These are phyloP conservation scores for Odontamblyopus lacepedii DNA, from an alignment of 2,797 vertebrate genomes.

Conservation along the genomic window DNA sequence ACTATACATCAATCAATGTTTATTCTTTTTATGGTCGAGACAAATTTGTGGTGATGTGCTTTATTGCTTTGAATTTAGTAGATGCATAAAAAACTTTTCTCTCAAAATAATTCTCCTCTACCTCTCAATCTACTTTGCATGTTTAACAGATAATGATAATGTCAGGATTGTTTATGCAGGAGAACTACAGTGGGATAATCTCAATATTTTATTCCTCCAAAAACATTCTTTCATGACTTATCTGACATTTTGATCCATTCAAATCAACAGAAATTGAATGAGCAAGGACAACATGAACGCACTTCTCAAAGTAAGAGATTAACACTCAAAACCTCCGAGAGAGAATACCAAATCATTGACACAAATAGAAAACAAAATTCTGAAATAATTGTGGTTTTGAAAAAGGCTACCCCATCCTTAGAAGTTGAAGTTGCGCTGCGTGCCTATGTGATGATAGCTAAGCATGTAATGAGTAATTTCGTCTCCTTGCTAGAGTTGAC, in stretches of 20 bases:
- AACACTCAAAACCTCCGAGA: not conserved
- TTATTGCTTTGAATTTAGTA: not conserved
- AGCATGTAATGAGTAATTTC: constrained; percentile 53
- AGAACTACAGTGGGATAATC: not conserved
- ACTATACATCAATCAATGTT: constrained; percentile 2
- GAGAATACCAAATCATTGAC: not conserved
- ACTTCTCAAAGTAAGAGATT: constrained; percentile 14
- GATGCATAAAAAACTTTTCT: not conserved
- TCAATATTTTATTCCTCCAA: constrained; percentile 10
- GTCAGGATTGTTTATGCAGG: constrained; percentile 7
- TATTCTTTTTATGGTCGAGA: constrained; percentile 4
- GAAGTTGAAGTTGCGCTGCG: constrained; percentile 27
- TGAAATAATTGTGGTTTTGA: constrained; percentile 18
- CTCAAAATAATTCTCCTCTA: not conserved
- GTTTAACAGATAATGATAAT: constrained; percentile 9
- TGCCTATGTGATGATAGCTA: constrained; percentile 28
- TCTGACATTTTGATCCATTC: constrained; percentile 34
- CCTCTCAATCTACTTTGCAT: not conserved
- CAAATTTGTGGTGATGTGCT: constrained; percentile 1
- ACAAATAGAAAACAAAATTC: constrained; percentile 2
- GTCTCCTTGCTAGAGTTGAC: constrained; percentile 37
- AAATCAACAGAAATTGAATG: constrained; percentile 41
- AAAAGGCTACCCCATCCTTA: constrained; percentile 19
- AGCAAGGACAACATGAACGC: constrained; percentile 12
- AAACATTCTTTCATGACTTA: constrained; percentile 37